Evolutionary conservation across 2,888 invertebrate species (phyloP).

Genomic region (Lissonota sp.): DNA sequence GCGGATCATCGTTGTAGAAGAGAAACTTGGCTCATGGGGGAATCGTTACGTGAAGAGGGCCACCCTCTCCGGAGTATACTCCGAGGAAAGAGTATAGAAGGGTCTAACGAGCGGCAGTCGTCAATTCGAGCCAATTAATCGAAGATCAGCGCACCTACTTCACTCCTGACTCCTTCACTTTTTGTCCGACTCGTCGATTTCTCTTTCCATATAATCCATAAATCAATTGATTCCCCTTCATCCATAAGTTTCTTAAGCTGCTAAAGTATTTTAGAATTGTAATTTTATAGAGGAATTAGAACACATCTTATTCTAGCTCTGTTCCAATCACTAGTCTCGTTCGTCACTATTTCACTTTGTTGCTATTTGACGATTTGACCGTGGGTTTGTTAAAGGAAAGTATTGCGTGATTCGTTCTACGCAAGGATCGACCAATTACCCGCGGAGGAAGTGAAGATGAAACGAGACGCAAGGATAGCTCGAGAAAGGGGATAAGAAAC

Average conservation of each 20-base stretch:
- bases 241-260: neutral
- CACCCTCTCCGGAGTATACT: constrained; percentile 11
- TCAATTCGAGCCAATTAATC: constrained; percentile 44
- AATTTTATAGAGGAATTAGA: too few species aligned
- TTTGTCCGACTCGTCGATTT: neutral
- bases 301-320: too few species aligned
- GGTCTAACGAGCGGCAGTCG: constrained; percentile 25
- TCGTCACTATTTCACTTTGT: too few species aligned
- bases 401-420: neutral
- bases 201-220: neutral
- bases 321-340: too few species aligned
- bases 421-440: neutral
- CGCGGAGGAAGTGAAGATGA: constrained; percentile 11
- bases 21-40: constrained; percentile 12
- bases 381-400: neutral
- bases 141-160: constrained; percentile 1
- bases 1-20: constrained; percentile 15
- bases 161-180: neutral
- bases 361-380: too few species aligned
- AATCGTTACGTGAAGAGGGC: constrained; percentile 52
- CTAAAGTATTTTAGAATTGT: neutral
- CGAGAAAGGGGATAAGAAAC: constrained; percentile 10
- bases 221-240: neutral
- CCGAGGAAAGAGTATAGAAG: constrained; percentile 6
- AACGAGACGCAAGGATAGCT: constrained; percentile 7